Base-by-base conservation (phyloP, 2,888 invertebrate genomes). In the Prostheceraeus crozeri region DNA sequence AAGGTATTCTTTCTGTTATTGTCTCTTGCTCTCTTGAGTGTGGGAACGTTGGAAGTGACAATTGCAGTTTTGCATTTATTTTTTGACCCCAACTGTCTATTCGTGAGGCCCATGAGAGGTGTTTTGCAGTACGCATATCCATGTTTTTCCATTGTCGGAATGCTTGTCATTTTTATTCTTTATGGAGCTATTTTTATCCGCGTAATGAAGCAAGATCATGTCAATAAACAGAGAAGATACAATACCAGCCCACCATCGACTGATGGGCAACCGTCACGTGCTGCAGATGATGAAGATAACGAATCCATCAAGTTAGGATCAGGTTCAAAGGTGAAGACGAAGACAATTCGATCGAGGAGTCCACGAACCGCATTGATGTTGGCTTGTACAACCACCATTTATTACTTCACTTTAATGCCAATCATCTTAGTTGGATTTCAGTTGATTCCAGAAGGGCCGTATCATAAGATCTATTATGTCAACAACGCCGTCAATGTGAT, bases 401-500 rank as follows among this genome's bases (percentile, higher is more conserved):
- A 19, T 35, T 55, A 55, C 23, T 35, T 40, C 4, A 55, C 56
- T 46, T 19, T 55, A 10, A 28, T 55, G 30, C 56, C 56, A 21
- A 19, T 55, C 4, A 36, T 55, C 8, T 21, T 46, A 27, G 53
- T 33, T 3, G 31, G 33, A 10, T 28, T 35, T 4, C 4, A 36
- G 4, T n/a, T 53, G 10, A 53, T 53, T 8, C 53, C 53, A 11
- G 31, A 33, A n/a, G 53, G 53, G 6, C 53, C 53, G 10, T 23
- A 55, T 23, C 56, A 55, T 31, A 30, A 55, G 23, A 21, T 55
- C 14, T 55, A 55, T 35, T 55, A 55, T 16, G 35, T 55, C 11
- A 55, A 55, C 36, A 55, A 55, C 23, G 56, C 56, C 6, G 45
- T 35, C 8, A 55, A 55, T 21, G 35, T 55, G 4, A 48, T 55